Percentiles rank a stretch among this genome's conserved stretches.
Conservation (phyloP, 2,797 vertebrate genomes). For the Serranus cabrilla region DNA sequence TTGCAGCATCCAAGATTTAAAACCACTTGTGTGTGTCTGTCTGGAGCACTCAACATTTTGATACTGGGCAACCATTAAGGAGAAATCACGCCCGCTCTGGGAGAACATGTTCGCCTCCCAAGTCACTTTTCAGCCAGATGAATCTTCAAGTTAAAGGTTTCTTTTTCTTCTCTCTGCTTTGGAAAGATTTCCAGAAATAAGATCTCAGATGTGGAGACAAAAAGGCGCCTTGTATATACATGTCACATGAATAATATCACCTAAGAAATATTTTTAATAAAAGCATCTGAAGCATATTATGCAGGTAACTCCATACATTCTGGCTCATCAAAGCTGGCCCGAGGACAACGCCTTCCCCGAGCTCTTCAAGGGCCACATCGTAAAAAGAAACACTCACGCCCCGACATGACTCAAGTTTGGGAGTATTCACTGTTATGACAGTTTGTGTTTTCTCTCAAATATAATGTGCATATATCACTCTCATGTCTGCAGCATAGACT, state of each 20-base stretch:
- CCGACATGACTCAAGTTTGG: constrained; percentile 60
- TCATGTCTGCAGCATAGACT: neutral
- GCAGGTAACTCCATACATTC: constrained; percentile 43
- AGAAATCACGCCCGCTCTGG: constrained; percentile 46
- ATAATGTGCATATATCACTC: constrained; percentile 1
- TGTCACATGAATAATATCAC: constrained; percentile 36
- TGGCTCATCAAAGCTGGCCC: constrained; percentile 21
- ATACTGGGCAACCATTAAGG: constrained; percentile 53
- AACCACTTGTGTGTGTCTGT: constrained; percentile 48
- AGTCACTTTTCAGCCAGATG: constrained; percentile 45
- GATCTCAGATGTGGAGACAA: constrained; percentile 41
- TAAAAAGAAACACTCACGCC: constrained; percentile 65
- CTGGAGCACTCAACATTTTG: constrained; percentile 52
- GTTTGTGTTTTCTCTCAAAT: constrained; percentile 38
- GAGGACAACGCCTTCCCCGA: constrained; percentile 38
- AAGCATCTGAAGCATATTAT: constrained; percentile 47
- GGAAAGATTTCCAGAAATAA: constrained; percentile 42
- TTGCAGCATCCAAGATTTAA: constrained; percentile 53
- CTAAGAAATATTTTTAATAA: constrained; percentile 12
- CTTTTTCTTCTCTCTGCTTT: constrained; percentile 27
- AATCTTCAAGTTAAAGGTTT: constrained; percentile 43
- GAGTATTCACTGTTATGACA: constrained; percentile 50
- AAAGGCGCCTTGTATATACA: constrained; percentile 29
- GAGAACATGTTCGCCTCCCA: constrained; percentile 39
- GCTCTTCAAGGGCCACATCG: constrained; percentile 42